Conservation (phyloP, 2,888 invertebrate genomes). For the Drosophila mimica region DNA sequence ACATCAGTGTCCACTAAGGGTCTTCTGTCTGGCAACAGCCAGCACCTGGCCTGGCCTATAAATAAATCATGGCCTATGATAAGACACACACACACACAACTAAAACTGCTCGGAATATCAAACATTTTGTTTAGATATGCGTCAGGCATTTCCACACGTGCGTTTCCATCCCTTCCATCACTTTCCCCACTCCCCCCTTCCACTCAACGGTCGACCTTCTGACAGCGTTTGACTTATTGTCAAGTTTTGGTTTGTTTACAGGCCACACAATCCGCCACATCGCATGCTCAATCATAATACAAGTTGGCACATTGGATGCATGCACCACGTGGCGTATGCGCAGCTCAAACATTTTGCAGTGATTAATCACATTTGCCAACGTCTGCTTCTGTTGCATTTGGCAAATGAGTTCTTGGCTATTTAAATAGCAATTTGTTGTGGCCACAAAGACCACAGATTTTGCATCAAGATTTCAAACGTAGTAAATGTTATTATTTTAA, state of each 20-base stretch:
- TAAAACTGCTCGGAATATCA: not conserved
- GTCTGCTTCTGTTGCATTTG: slow-evolving; percentile 49
- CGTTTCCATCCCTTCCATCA: not conserved
- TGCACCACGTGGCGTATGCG: slow-evolving; percentile 31
- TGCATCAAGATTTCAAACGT: not conserved
- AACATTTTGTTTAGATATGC: slow-evolving; percentile 45
- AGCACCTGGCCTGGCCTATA: slow-evolving; percentile 66
- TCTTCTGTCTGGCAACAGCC: slow-evolving; percentile 27
- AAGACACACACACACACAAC: slow-evolving; percentile 24
- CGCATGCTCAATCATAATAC: slow-evolving; percentile 62
- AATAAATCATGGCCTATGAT: slow-evolving; percentile 74
- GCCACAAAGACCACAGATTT: slow-evolving; percentile 17
- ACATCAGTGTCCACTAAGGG: slow-evolving; percentile 15
- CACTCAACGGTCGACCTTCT: slow-evolving; percentile 4
- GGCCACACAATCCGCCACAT: slow-evolving; percentile 21
- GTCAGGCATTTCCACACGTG: slow-evolving; percentile 33
- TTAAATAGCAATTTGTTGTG: slow-evolving; percentile 45
- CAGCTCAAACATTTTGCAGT: slow-evolving; percentile 23
- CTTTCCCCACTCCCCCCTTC: not conserved
- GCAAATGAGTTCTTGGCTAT: slow-evolving; percentile 46
- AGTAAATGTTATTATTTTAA: not conserved
- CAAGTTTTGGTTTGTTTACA: slow-evolving; percentile 26
- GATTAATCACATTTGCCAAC: slow-evolving; percentile 51
- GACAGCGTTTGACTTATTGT: slow-evolving; percentile 60
- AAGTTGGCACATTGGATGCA: slow-evolving; percentile 51